Evolutionary conservation across 1,140 invertebrate genomes (phyloP), one percentile per base, ranked within the genome.

Genomic region (Drosophila azteca): DNA sequence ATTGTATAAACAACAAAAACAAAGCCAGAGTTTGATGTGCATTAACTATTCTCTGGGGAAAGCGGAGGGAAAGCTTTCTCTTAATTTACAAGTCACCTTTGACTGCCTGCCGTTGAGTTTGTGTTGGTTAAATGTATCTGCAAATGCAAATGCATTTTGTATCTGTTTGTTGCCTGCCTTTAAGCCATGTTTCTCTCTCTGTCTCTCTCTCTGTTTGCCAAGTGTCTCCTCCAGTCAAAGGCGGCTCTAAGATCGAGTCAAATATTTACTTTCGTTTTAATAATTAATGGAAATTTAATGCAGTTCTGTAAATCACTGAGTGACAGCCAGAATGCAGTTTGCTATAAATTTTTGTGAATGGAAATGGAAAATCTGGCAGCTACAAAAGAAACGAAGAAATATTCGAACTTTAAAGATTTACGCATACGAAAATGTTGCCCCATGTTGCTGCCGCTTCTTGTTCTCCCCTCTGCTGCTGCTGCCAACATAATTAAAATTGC

Each of bases 401-500:
- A 67, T 51, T 50, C 57, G 31, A 57, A 52, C 11, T 51, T 62
- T 79, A 49, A 75, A 79, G 62, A 70, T 75, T 75, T 53, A 70
- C 58, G 70, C 43, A 82, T 75, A 75, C 79, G 79, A n/a, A 64
- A 48, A 4, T 62, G 65, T 67, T 43, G 67, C 48, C 55, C 79
- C 35, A 43, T 52, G 29, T 43, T 44, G n/a, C 35, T 15, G 64
- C 53, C 59, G 48, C 76, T 66, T 78, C 76, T 66, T 78, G 63
- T 61, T 70, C 62, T 76, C 35, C 13, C 35, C 13, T 20, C 17
- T 20, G 17, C 17, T 77, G 73, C 17, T 20, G 17, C 17, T 77
- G 73, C 76, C 80, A 84, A 79, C 76, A 84, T 84, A 84, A 84
- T 84, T 84, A 84, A 84, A 84, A 83, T 76, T 84, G 76, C 66